Percentiles rank a stretch among this genome's conserved stretches.
Conservation (phyloP, 2,113 vertebrate species). For the Puffinus mauretanicus region DNA sequence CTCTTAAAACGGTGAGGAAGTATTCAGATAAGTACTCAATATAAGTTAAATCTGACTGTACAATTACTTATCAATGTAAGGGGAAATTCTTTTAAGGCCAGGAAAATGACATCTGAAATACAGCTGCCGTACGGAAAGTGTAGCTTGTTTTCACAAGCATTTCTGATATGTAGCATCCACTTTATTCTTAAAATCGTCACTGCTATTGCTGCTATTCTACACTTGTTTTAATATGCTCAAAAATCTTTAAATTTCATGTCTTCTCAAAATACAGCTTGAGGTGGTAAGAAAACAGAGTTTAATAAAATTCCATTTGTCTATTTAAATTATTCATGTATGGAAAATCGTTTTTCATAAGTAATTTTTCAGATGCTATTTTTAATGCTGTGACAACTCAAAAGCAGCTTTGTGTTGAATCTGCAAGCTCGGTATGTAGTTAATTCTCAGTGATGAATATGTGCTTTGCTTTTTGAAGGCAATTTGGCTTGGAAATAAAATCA, state of each 20-base stretch:
- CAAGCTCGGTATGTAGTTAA: background rate
- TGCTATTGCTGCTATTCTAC: background rate
- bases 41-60: background rate
- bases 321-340: constrained; percentile 13
- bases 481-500: constrained; percentile 43
- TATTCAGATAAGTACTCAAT: background rate
- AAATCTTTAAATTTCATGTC: background rate
- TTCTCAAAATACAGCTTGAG: background rate
- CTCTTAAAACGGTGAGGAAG: background rate
- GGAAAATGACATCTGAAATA: background rate
- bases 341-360: background rate
- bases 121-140: background rate
- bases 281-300: background rate
- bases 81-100: background rate
- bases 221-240: background rate
- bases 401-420: constrained; percentile 53
- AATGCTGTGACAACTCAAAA: constrained; percentile 26
- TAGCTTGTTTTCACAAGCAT: background rate
- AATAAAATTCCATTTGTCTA: background rate
- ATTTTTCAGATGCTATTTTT: constrained; percentile 51
- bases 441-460: constrained; percentile 1
- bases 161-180: background rate
- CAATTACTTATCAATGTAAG: background rate
- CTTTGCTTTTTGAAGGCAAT: constrained; percentile 42
- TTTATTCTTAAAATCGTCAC: background rate